Evolutionary conservation across 30 jellyfish, hydroid and myxozoan genomes (phyloP).

Genomic region (Turritopsis rubra): DNA sequence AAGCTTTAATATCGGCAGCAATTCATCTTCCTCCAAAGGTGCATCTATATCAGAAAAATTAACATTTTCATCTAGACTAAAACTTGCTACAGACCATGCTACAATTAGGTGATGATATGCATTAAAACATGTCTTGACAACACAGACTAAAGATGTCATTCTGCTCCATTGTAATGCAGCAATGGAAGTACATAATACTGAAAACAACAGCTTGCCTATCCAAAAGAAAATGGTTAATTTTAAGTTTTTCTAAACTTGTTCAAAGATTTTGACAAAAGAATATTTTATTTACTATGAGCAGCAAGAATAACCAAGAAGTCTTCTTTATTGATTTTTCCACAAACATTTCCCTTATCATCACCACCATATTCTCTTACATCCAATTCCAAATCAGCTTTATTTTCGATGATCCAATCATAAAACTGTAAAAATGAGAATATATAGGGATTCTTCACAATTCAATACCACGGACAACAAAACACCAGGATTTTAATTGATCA

Average conservation of each 20-base stretch:
- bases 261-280: no score
- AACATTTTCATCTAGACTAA: neutral
- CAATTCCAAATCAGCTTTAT: slow-evolving; percentile 32
- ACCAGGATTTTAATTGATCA: neutral
- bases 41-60: slow-evolving; percentile 35
- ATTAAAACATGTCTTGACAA: no score
- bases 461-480: neutral
- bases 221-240: no score
- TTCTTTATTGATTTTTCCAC: slow-evolving; percentile 51
- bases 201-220: no score
- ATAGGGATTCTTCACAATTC: neutral
- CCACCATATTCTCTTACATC: slow-evolving; percentile 50
- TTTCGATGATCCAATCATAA: slow-evolving; percentile 75
- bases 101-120: no score
- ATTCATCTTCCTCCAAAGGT: slow-evolving; percentile 52
- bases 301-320: slow-evolving; percentile 49
- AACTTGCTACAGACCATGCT: neutral
- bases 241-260: no score
- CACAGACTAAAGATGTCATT: no score
- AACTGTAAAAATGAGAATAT: slow-evolving; percentile 23
- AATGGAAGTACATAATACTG: no score
- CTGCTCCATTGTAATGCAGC: no score
- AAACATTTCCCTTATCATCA: slow-evolving; percentile 40
- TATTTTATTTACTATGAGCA: slow-evolving; percentile 35
- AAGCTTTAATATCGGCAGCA: slow-evolving; percentile 39